A percentile compares a stretch with the other conserved stretches of the same genome.
phyloP scores from a whole-genome alignment of 2,888 invertebrate genomes.

The Patella caerulea region DNA sequence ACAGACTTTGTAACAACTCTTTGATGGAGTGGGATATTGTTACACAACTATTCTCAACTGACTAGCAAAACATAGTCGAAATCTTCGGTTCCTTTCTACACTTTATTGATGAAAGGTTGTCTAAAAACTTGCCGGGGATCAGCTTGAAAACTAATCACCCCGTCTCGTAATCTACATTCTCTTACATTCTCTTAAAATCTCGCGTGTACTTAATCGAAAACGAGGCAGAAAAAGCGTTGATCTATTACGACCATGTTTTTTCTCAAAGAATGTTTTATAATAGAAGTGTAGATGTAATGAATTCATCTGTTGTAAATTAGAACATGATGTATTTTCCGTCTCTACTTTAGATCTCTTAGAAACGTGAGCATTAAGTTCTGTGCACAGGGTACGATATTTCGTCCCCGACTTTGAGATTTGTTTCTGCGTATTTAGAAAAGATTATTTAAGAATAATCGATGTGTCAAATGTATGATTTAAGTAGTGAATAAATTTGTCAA shows the following conservation, averaged over 20 bases:
- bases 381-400: too few species aligned
- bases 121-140: neutral
- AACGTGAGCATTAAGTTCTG: too few species aligned
- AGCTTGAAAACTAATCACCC: neutral
- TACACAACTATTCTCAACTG: conserved; percentile 5
- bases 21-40: neutral
- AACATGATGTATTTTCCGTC: conserved; percentile 1
- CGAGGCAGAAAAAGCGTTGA: conserved; percentile 9
- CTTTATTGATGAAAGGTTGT: conserved; percentile 10
- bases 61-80: neutral
- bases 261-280: conserved; percentile 9
- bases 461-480: too few species aligned
- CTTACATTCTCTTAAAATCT: conserved; percentile 5
- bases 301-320: conserved; percentile 10
- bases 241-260: conserved; percentile 5
- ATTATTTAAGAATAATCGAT: too few species aligned
- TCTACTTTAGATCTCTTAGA: too few species aligned
- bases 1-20: neutral
- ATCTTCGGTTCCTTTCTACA: neutral
- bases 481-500: too few species aligned
- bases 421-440: too few species aligned
- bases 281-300: conserved; percentile 2
- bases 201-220: conserved; percentile 4
- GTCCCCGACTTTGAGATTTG: too few species aligned
- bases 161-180: neutral